Evolutionary conservation across 2,113 vertebrate genomes (phyloP).

Genomic region (Chascanopsetta lugubris): DNA sequence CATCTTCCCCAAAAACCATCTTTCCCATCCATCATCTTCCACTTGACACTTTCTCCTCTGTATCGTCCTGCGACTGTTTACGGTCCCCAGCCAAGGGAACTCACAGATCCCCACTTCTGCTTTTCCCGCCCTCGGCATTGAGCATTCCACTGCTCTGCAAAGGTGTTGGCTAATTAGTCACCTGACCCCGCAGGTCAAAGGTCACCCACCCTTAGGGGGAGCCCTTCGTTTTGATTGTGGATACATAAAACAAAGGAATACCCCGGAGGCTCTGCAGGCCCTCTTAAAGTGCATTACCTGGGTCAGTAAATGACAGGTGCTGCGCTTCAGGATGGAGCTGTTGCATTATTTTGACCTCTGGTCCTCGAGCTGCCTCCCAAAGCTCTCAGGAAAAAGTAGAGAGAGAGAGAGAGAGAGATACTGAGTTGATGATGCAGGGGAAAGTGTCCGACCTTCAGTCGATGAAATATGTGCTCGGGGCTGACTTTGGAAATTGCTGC

Average conservation of each 20-base stretch:
- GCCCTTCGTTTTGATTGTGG: conserved; percentile 59
- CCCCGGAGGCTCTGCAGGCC: conserved; percentile 33
- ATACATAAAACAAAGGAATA: conserved; percentile 64
- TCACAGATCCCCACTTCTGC: conserved; percentile 50
- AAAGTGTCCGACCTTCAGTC: conserved; percentile 39
- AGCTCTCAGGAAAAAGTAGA: conserved; percentile 45
- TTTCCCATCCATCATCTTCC: conserved; percentile 37
- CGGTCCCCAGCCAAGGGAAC: conserved; percentile 38
- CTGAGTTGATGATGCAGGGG: conserved; percentile 41
- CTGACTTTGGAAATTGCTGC: conserved; percentile 31
- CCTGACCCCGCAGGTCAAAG: conserved; percentile 68
- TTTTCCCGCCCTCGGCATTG: conserved; percentile 51
- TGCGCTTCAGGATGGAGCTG: conserved; percentile 56
- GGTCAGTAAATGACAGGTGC: conserved; percentile 68
- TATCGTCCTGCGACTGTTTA: conserved; percentile 42
- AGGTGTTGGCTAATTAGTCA: conserved; percentile 81
- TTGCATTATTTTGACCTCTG: conserved; percentile 43
- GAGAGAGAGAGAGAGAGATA: not conserved
- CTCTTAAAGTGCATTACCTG: conserved; percentile 62
- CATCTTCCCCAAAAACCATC: not conserved
- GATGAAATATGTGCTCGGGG: conserved; percentile 46
- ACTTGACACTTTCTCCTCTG: conserved; percentile 16
- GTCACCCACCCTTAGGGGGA: conserved; percentile 65
- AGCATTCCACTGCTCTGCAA: conserved; percentile 71
- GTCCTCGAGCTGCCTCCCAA: conserved; percentile 9